These are phyloP conservation scores for Diuraphis noxia DNA, from an alignment of 1,140 invertebrate species.

Conservation along the genomic window DNA sequence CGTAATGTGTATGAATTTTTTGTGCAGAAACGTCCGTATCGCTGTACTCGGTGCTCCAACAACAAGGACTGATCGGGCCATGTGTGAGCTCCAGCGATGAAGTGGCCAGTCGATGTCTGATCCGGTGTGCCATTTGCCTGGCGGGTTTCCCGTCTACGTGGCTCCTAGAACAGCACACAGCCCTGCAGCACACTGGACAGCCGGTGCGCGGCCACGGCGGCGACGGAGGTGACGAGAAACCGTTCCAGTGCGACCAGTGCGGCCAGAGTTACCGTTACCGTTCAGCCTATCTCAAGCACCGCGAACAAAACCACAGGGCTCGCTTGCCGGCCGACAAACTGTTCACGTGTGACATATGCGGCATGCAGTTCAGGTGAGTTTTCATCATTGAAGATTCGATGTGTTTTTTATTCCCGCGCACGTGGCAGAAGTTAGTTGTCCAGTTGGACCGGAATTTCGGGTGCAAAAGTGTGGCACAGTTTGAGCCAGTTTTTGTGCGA, in stretches of 20 bases:
- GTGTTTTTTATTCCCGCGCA: neutral
- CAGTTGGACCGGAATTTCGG: too few species aligned
- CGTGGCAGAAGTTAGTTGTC: neutral
- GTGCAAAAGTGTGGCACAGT: too few species aligned
- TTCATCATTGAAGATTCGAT: neutral
- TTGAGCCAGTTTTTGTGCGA: too few species aligned
- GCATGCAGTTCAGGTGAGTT: conserved; percentile 73
- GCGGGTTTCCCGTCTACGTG: conserved; percentile 80
- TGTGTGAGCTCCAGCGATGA: conserved; percentile 59
- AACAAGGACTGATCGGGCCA: conserved; percentile 57
- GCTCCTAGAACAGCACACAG: conserved; percentile 78
- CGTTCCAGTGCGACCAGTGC: conserved; percentile 88
- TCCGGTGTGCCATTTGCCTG: conserved; percentile 73
- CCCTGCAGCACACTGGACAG: conserved; percentile 71
- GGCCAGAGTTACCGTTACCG: conserved; percentile 86
- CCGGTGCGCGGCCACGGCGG: conserved; percentile 53
- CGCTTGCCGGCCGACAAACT: conserved; percentile 82
- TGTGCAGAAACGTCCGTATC: conserved; percentile 61
- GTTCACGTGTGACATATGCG: conserved; percentile 86
- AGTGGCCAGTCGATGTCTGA: conserved; percentile 58
- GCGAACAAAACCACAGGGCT: conserved; percentile 84
- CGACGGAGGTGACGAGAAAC: conserved; percentile 70
- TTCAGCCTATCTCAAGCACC: conserved; percentile 84
- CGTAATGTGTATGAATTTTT: conserved; percentile 48
- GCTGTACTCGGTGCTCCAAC: conserved; percentile 62